phyloP scores from a whole-genome alignment of 2,113 vertebrate genomes.

The Saccopteryx bilineata region DNA sequence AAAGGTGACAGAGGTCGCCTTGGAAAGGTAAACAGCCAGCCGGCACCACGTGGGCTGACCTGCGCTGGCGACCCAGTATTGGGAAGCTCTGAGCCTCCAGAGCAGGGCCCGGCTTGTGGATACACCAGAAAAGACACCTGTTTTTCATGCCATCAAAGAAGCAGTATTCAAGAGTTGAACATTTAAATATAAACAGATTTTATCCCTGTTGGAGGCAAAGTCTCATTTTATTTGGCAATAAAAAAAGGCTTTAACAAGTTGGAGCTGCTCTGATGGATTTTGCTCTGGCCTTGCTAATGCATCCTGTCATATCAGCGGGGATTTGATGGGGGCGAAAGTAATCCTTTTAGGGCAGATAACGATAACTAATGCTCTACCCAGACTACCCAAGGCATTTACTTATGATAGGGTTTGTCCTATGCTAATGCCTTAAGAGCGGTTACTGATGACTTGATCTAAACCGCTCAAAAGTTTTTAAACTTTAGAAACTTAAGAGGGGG shows the following conservation, averaged over 20 bases:
- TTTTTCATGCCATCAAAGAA: background rate
- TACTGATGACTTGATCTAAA: constrained; percentile 57
- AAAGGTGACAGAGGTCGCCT: background rate
- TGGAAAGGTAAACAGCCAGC: background rate
- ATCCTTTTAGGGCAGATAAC: constrained; percentile 35
- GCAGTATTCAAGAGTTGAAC: constrained; percentile 8
- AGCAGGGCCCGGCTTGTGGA: background rate
- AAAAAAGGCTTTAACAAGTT: constrained; percentile 43
- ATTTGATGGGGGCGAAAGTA: background rate
- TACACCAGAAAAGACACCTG: background rate
- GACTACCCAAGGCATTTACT: background rate
- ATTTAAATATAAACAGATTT: constrained; percentile 52
- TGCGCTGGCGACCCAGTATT: background rate
- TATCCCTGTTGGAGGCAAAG: background rate
- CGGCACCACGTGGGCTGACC: background rate
- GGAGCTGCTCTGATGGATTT: constrained; percentile 32
- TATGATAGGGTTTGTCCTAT: constrained; percentile 46
- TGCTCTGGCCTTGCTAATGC: constrained; percentile 26
- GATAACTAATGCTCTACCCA: background rate
- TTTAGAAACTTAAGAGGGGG: background rate
- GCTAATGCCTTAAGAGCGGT: constrained; percentile 59
- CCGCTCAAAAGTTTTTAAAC: background rate
- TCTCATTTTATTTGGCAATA: background rate
- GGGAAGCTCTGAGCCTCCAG: background rate
- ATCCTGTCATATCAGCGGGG: background rate